phyloP scores from a whole-genome alignment of 2,888 invertebrate species.

The Taenaris catops region DNA sequence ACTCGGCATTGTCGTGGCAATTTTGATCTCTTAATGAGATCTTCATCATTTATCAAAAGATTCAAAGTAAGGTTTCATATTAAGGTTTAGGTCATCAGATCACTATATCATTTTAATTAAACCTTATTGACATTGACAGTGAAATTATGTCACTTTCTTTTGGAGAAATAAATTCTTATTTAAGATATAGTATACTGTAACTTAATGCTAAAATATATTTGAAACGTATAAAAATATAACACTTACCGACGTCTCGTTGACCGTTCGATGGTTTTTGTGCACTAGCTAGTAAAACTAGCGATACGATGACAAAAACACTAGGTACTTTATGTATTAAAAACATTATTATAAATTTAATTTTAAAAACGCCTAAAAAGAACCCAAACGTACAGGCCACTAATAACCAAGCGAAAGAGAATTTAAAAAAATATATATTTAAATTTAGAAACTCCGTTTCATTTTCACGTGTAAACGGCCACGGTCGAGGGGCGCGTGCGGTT shows the following conservation, averaged over 20 bases:
- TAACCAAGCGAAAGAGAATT: slow-evolving; percentile 7
- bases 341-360: slow-evolving; percentile 41
- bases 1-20: no score
- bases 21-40: no score
- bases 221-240: no score
- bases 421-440: slow-evolving; percentile 29
- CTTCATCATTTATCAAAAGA: no score
- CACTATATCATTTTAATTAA: no score
- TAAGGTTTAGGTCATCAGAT: no score
- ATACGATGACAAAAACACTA: slow-evolving; percentile 56
- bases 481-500: slow-evolving; percentile 52
- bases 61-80: no score
- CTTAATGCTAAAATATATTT: slow-evolving; percentile 5
- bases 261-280: slow-evolving; percentile 61
- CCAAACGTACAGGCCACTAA: slow-evolving; percentile 10
- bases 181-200: no score
- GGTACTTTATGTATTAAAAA: slow-evolving; percentile 51
- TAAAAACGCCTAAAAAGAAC: slow-evolving; percentile 19
- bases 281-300: slow-evolving; percentile 59
- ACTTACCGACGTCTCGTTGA: slow-evolving; percentile 65
- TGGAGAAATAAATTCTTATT: no score
- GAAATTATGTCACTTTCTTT: no score
- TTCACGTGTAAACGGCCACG: slow-evolving; percentile 52
- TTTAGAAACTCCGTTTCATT: slow-evolving; percentile 58
- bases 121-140: no score